A percentile compares a stretch with the other conserved stretches of the same genome.
These are phyloP conservation scores for Tribolium madens DNA, from an alignment of 1,140 invertebrate species.

Conservation along the genomic window DNA sequence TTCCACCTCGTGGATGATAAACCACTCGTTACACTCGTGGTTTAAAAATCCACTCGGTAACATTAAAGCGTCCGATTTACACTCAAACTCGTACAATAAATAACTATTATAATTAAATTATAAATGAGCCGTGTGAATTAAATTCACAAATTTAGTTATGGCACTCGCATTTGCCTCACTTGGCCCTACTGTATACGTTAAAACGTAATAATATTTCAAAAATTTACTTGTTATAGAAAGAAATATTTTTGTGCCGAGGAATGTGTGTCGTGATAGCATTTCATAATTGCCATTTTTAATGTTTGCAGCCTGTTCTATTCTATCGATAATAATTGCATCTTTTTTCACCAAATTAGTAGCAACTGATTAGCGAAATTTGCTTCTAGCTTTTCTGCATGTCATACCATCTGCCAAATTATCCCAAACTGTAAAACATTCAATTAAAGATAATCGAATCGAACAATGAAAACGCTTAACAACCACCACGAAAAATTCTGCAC, in stretches of 20 bases:
- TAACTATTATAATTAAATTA: no score
- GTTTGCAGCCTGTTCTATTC: not conserved
- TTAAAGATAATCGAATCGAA: conserved; percentile 29
- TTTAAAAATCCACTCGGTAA: no score
- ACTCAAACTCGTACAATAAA: no score
- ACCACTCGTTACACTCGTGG: no score
- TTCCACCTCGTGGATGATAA: no score
- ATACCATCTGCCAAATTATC: conserved; percentile 43
- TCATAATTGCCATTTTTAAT: not conserved
- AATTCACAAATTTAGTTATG: no score
- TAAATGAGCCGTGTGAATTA: no score
- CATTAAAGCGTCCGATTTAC: no score
- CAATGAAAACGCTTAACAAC: conserved; percentile 31
- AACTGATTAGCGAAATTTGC: conserved; percentile 23
- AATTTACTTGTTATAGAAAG: no score
- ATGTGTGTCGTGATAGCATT: not conserved
- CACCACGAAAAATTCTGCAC: conserved; percentile 15
- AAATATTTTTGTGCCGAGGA: not conserved
- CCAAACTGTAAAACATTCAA: conserved; percentile 31
- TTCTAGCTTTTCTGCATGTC: conserved; percentile 28
- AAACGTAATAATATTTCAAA: no score
- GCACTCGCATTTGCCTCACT: no score
- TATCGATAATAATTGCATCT: conserved; percentile 28
- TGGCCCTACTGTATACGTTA: no score
- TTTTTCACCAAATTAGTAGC: not conserved